Evolutionary conservation across 1,140 invertebrate genomes (phyloP), one percentile per base, ranked within the genome.

Genomic region (Cydia fagiglandana): DNA sequence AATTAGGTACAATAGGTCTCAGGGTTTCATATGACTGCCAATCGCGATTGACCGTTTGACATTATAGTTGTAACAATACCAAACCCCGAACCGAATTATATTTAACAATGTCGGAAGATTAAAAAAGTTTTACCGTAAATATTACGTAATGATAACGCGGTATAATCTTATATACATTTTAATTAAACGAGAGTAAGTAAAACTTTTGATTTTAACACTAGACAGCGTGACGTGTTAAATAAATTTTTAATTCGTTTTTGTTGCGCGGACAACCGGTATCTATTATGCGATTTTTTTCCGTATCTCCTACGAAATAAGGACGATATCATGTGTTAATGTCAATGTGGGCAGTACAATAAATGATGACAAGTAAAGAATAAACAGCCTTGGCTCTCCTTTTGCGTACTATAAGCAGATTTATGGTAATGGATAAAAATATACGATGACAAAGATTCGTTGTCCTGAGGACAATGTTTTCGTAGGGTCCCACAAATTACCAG

Each of bases 141-240:
- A 34, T 34, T 34, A 34, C 5, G 34, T 41, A 41, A 41, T 41
- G 38, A 41, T 41, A 41, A 15, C 15, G 47, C 0, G 47, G 13
- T n/a, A 50, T 7, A 15, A 50, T 50, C n/a, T 5, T 56, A 56
- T 47, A 47, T 4, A 0, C 12, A 56, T 56, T n/a, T 17, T 7
- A 24, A 70, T 34, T 17, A n/a, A 45, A 41, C 66, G 66, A 70
- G 38, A 70, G 66, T 70, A 17, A 68, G 5, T 68, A 15, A 1
- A 74, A 75, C 75, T 75, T 70, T 73, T 75, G 47, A 78, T 73
- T 20, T 77, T 73, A 73, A 77, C 41, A 78, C 76, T 76, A 64
- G 2, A 64, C 20, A 45, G 73, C 76, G 73, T 73, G 76, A 77
- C 61, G 64, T 64, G 45, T 47, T 68, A 30, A 75, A 47, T 24